Conservation (phyloP, 2,113 vertebrate species). For the Chauna torquata region DNA sequence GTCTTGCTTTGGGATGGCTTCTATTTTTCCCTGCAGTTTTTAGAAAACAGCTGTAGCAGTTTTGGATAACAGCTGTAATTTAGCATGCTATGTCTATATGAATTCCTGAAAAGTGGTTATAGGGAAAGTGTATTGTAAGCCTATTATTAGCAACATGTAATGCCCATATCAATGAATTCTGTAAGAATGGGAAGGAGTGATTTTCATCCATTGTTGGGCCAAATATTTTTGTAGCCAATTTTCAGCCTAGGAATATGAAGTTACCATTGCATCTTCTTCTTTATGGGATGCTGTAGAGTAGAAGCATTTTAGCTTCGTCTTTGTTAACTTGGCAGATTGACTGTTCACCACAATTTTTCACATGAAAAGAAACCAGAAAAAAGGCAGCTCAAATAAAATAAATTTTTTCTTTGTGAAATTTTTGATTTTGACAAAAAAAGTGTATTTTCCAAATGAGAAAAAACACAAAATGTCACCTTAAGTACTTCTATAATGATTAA, state of each 20-base stretch:
- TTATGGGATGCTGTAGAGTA: neutral
- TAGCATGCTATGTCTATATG: neutral
- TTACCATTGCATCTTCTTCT: neutral
- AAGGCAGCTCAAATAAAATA: neutral
- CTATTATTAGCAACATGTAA: neutral
- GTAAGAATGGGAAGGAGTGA: neutral
- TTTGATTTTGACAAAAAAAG: neutral
- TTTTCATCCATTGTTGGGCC: neutral
- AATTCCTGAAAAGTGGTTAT: neutral
- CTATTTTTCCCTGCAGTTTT: neutral
- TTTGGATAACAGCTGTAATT: neutral
- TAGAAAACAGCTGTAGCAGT: neutral
- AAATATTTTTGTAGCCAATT: neutral
- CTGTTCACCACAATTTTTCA: neutral
- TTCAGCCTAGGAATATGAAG: neutral
- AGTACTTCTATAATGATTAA: neutral
- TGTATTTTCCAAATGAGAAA: neutral
- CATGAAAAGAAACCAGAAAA: neutral
- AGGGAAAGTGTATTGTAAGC: neutral
- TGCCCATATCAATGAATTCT: neutral
- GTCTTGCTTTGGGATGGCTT: neutral
- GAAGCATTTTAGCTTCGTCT: neutral
- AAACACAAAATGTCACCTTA: neutral
- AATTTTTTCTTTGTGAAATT: neutral
- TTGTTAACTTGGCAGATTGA: neutral